These are phyloP conservation scores for Hydroisotoma schaefferi DNA, from an alignment of 2,888 invertebrate species.

Conservation along the genomic window DNA sequence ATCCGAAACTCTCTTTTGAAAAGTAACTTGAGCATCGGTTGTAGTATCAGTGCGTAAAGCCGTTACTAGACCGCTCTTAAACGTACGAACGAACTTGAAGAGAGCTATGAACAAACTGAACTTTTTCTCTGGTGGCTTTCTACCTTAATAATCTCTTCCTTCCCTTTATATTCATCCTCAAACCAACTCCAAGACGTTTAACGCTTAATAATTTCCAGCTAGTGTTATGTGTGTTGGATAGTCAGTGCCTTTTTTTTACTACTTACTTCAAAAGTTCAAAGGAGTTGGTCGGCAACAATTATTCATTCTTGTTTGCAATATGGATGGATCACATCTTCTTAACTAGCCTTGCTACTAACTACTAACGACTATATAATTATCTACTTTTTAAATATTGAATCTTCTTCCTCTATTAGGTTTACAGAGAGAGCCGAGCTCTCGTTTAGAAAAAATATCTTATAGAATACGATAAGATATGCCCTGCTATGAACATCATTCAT, in stretches of 20 bases:
- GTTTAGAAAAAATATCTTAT: too few relatives aligned
- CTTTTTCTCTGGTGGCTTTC: slow-evolving; percentile 26
- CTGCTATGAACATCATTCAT: too few relatives aligned
- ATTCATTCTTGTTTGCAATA: slow-evolving; percentile 16
- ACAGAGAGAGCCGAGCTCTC: too few relatives aligned
- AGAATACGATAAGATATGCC: too few relatives aligned
- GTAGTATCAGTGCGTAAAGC: too few relatives aligned
- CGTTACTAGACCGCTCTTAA: neutral
- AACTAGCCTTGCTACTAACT: too few relatives aligned
- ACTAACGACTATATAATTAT: too few relatives aligned
- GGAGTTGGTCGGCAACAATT: slow-evolving; percentile 12
- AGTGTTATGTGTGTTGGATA: neutral
- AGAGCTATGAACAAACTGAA: slow-evolving; percentile 16
- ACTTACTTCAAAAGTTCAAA: neutral
- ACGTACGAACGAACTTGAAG: slow-evolving; percentile 3
- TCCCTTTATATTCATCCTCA: slow-evolving; percentile 7
- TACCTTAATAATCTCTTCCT: slow-evolving; percentile 22
- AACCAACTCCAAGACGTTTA: neutral
- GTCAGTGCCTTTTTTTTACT: slow-evolving; percentile 7
- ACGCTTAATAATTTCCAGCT: neutral
- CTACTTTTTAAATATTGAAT: too few relatives aligned
- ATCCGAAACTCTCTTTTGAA: too few relatives aligned
- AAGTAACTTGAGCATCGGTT: too few relatives aligned
- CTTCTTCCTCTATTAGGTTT: too few relatives aligned
- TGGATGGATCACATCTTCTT: too few relatives aligned